Evolutionary conservation across 1,140 invertebrate species (phyloP), one percentile per base, ranked within the genome.

Genomic region (Drusus annulatus): DNA sequence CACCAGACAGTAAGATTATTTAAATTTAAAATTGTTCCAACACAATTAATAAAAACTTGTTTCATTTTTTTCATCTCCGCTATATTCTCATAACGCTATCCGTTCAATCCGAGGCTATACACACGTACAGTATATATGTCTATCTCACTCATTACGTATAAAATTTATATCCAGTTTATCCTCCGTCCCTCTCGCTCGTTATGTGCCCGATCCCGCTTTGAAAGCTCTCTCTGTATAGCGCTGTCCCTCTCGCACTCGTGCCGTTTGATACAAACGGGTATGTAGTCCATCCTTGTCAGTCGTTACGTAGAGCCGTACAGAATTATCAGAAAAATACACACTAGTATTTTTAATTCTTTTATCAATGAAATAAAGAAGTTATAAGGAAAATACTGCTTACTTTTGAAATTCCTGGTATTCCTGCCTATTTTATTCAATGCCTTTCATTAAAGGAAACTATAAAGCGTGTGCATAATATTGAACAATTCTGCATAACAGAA

Each of bases 251-350:
- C 76, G 21, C 17, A 36, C 76, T 51, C 23, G 23, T 21, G 28
- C n/a, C 0, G n/a, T 77, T 77, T 58, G 65, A 21, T 58, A 19
- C 76, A 16, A 31, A 78, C 63, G 25, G 52, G 76, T 31, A 36
- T 31, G 19, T 13, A 17, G 19, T 15, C 50, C 76, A 65, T 78
- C 76, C 51, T 56, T 15, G 62, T 78, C 76, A 58, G 17, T 45
- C 76, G 65, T 78, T 78, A 78, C 76, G 76, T 78, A 78, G 63
- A 25, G 60, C 63, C 52, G 51, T 69, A 78, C 56, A 76, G 50
- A 71, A 21, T 71, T 71, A 71, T 71, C 68, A 65, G 60, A 28
- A 65, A 65, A 65, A 65, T 45, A 45, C 36, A 45, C 36, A 45
- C 36, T 13, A 0, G 36, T 45, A 45, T 45, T 45, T 45, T 45